Evolutionary conservation across 2,113 vertebrate species (phyloP).

Genomic region (Syngnathus typhle): DNA sequence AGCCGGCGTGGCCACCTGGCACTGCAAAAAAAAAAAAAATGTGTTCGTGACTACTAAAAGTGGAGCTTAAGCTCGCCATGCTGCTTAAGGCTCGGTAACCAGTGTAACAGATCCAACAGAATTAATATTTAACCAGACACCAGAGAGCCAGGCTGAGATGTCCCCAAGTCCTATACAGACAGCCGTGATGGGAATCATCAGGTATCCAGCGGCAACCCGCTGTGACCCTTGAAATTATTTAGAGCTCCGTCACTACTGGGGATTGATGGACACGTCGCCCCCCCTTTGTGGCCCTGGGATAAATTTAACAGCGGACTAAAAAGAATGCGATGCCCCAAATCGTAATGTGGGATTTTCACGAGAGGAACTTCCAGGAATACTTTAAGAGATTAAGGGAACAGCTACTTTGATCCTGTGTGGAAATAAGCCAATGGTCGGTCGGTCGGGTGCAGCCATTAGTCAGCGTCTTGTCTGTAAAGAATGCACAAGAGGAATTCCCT

Average conservation of each 20-base stretch:
- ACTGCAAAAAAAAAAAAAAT: slow-evolving; percentile 22
- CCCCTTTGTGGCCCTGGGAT: slow-evolving; percentile 15
- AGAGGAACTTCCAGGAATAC: slow-evolving; percentile 1
- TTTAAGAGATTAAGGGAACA: slow-evolving; percentile 14
- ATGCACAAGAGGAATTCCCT: slow-evolving; percentile 20
- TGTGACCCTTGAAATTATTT: slow-evolving; percentile 37
- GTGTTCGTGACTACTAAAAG: slow-evolving; percentile 43
- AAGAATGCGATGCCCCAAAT: slow-evolving; percentile 12
- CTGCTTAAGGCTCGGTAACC: slow-evolving; percentile 51
- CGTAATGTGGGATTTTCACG: slow-evolving; percentile 25
- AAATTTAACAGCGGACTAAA: slow-evolving; percentile 19
- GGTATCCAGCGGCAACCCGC: slow-evolving; percentile 46
- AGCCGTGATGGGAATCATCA: slow-evolving; percentile 46
- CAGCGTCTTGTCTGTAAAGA: slow-evolving; percentile 38
- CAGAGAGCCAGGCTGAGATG: slow-evolving; percentile 62
- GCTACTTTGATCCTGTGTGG: slow-evolving; percentile 33
- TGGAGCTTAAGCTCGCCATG: slow-evolving; percentile 29
- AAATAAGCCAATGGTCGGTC: slow-evolving; percentile 30
- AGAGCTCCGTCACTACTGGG: slow-evolving; percentile 22
- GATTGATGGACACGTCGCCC: slow-evolving; percentile 5
- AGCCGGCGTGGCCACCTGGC: slow-evolving; percentile 27
- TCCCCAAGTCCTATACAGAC: slow-evolving; percentile 44
- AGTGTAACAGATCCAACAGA: slow-evolving; percentile 61
- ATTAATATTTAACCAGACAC: slow-evolving; percentile 71
- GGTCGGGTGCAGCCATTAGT: slow-evolving; percentile 26